Base-by-base conservation (phyloP, 53 echinoderm and acorn worm species). In the Crossaster papposus region DNA sequence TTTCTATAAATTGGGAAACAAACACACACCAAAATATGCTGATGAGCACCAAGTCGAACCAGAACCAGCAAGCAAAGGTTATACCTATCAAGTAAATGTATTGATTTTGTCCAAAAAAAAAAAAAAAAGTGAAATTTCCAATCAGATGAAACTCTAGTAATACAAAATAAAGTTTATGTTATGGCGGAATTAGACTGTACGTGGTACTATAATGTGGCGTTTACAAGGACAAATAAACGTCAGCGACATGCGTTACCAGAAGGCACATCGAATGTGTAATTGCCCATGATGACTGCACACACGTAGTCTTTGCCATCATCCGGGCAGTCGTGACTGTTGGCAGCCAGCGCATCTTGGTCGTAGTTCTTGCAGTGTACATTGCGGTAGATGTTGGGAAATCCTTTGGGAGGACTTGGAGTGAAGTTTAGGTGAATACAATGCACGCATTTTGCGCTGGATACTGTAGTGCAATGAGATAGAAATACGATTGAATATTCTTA, bases 381-480 rank as follows among this genome's bases (percentile, higher is more conserved):
- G 62, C 55, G 75, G 77, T 87, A 87, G 54, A 87, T 24, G 63
- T 87, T 87, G 23, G 75, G 87, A 15, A 87, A 74, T 22, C 76
- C 76, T 34, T 34, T 77, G 28, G 87, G 87, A 77, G 75, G 76
- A 13, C 15, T 55, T 34, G 87, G 77, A 12, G 64, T 31, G 35
- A 77, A 87, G 54, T 75, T 77, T 29, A 87, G 5, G 75, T 87
- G 87, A 26, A 87, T 77, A 77, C 87, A 87, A 33, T 55, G 31
- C 51, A 31, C 75, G 72, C 87, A 87, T 4, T 87, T 22, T 22
- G 50, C 24, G 36, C 77, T 64, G 54, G 87, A 77, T 23, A 36
- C 87, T 87, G 58, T 9, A 68, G 3, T 20, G 3, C 13, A 62
- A 3, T 14, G 23, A 68, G 28, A 68, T 26, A 24, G 0, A 68